Conservation (phyloP, 2,113 vertebrate genomes). For the Pachypanchax playfairii region DNA sequence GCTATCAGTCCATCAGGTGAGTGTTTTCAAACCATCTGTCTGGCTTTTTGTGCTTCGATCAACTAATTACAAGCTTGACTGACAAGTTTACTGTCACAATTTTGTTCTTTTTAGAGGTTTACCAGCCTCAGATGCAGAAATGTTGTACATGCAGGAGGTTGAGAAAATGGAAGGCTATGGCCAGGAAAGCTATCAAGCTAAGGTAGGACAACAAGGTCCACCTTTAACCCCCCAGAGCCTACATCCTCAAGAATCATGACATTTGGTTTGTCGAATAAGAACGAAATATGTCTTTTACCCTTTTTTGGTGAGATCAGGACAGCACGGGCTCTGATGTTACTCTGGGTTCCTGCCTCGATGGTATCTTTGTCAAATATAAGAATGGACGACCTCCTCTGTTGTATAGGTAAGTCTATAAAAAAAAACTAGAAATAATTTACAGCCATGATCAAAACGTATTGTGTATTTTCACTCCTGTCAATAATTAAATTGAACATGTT, state of each 20-base stretch:
- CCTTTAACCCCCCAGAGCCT: background rate
- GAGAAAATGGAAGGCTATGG: constrained; percentile 97
- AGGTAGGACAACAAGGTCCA: constrained; percentile 76
- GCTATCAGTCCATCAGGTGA: constrained; percentile 94
- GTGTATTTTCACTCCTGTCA: background rate
- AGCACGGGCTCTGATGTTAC: constrained; percentile 91
- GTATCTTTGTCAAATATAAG: constrained; percentile 96
- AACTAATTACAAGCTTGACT: background rate
- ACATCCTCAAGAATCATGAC: background rate
- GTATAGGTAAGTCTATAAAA: constrained; percentile 83
- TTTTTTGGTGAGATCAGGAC: constrained; percentile 79
- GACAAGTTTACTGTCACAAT: background rate
- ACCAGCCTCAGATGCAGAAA: constrained; percentile 90
- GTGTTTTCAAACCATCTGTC: constrained; percentile 8
- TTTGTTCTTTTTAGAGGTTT: constrained; percentile 82
- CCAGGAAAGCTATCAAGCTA: constrained; percentile 93
- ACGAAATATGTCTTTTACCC: background rate
- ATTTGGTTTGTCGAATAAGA: background rate
- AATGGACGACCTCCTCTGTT: constrained; percentile 88
- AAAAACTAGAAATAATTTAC: background rate
- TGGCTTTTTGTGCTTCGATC: background rate
- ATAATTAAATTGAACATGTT: constrained; percentile 10
- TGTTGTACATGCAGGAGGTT: constrained; percentile 97
- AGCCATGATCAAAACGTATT: background rate
- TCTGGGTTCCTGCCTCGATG: constrained; percentile 92